phyloP scores from a whole-genome alignment of 2,888 invertebrate species.

The Dasypogon diadema region DNA sequence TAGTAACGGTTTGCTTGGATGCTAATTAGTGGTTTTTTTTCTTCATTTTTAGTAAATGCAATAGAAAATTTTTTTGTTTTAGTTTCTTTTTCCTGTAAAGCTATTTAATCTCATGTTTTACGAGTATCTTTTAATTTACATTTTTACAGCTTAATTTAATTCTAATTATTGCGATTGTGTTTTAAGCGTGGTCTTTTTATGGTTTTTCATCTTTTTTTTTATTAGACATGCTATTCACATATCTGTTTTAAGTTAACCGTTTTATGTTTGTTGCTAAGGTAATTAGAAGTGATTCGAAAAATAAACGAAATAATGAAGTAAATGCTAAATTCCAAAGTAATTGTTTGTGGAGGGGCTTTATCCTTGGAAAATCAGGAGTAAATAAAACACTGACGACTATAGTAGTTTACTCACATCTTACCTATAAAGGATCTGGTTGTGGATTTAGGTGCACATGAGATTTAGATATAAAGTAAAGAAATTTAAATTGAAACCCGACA shows the following conservation, averaged over 20 bases:
- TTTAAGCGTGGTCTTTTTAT: conserved; percentile 43
- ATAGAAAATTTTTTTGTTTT: conserved; percentile 37
- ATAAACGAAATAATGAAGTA: no score
- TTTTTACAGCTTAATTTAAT: conserved; percentile 36
- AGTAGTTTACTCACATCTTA: no score
- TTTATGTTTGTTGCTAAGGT: conserved; percentile 21
- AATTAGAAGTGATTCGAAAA: no score
- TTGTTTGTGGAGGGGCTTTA: no score
- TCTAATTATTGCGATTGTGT: conserved; percentile 50
- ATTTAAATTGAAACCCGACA: no score
- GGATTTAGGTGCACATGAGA: no score
- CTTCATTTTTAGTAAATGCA: conserved; percentile 32
- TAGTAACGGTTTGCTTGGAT: conserved; percentile 13
- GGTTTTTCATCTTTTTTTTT: background rate
- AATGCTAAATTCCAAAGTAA: no score
- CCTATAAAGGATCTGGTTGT: no score
- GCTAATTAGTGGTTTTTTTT: conserved; percentile 6
- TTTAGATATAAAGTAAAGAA: no score
- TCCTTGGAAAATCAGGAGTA: no score
- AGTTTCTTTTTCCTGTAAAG: conserved; percentile 26
- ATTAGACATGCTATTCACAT: background rate
- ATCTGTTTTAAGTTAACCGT: conserved; percentile 14
- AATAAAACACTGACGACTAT: no score
- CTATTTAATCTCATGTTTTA: conserved; percentile 36
- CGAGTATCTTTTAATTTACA: conserved; percentile 39